Evolutionary conservation across 2,113 vertebrate species (phyloP).

Genomic region (Microtus oregoni): DNA sequence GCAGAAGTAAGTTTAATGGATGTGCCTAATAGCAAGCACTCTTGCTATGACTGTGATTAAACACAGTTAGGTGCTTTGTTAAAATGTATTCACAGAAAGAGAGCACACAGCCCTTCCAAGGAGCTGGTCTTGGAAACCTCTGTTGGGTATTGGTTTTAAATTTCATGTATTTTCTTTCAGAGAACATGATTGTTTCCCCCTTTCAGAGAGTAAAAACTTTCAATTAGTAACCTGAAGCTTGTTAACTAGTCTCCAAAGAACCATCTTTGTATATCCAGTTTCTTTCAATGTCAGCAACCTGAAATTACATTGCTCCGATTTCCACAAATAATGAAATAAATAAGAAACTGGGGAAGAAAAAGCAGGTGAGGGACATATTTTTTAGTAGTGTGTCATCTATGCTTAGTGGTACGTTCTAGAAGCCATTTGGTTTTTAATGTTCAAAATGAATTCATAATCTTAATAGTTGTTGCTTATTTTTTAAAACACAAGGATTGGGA

Average conservation of each 20-base stretch:
- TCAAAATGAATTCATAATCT: constrained; percentile 33
- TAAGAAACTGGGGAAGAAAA: not conserved
- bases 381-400: not conserved
- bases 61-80: not conserved
- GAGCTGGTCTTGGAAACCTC: not conserved
- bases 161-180: constrained; percentile 28
- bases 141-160: not conserved
- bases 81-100: not conserved
- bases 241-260: constrained; percentile 13
- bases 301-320: constrained; percentile 25
- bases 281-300: constrained; percentile 13
- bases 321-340: not conserved
- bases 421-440: constrained; percentile 19
- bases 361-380: not conserved
- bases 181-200: constrained; percentile 20
- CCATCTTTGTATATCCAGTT: not conserved
- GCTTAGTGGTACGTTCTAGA: not conserved
- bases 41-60: not conserved
- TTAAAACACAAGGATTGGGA: not conserved
- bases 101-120: not conserved
- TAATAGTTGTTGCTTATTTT: not conserved
- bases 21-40: not conserved
- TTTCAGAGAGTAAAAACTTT: not conserved
- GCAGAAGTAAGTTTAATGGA: not conserved
- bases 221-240: constrained; percentile 34